These are phyloP conservation scores for Paralichthys olivaceus DNA, from an alignment of 2,113 vertebrate genomes.

Conservation along the genomic window DNA sequence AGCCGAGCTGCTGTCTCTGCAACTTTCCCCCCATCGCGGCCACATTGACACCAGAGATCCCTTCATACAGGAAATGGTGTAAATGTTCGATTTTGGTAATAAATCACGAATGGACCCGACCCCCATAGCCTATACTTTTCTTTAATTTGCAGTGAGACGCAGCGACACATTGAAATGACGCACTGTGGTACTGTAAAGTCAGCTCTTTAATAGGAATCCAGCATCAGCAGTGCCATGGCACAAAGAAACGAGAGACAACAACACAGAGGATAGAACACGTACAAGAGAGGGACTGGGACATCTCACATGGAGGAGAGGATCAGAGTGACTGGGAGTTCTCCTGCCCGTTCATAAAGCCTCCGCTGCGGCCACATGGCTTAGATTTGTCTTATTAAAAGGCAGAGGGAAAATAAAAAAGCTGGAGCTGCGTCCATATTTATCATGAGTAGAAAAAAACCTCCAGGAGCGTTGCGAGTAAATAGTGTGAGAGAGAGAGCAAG, in stretches of 20 bases:
- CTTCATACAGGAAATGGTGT: background rate
- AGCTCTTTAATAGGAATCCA: slow-evolving; percentile 80
- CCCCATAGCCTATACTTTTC: background rate
- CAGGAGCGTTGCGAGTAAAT: slow-evolving; percentile 3
- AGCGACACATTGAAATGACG: slow-evolving; percentile 1
- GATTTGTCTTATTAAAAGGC: slow-evolving; percentile 33
- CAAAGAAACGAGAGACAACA: slow-evolving; percentile 59
- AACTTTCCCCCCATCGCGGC: slow-evolving; percentile 9
- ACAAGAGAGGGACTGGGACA: slow-evolving; percentile 24
- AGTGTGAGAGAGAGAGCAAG: background rate
- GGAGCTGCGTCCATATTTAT: background rate
- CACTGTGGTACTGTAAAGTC: slow-evolving; percentile 65
- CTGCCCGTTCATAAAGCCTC: slow-evolving; percentile 15
- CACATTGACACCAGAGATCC: background rate
- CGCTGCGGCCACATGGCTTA: slow-evolving; percentile 37
- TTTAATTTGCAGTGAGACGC: background rate
- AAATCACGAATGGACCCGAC: slow-evolving; percentile 11
- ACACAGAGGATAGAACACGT: slow-evolving; percentile 37
- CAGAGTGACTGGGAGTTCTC: slow-evolving; percentile 15
- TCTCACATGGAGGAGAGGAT: slow-evolving; percentile 31
- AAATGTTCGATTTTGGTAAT: background rate
- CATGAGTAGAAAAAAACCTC: slow-evolving; percentile 12
- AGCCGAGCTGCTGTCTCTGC: background rate
- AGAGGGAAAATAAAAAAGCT: background rate
- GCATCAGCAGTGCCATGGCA: slow-evolving; percentile 74